Evolutionary conservation across 2,797 vertebrate species (phyloP).

Genomic region (Phrynocephalus forsythii): DNA sequence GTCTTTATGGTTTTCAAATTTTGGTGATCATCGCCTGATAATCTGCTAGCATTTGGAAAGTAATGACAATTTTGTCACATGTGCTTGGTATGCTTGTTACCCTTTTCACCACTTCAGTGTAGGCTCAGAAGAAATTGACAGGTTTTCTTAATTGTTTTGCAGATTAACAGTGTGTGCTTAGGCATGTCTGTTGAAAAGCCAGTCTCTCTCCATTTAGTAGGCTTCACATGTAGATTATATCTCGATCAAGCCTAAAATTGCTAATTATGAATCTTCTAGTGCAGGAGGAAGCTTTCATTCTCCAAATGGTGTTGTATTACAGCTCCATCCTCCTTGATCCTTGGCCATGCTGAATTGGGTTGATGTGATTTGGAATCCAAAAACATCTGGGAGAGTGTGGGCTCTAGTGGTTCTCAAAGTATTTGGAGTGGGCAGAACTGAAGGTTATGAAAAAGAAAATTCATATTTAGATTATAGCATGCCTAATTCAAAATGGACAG

Average conservation of each 20-base stretch:
- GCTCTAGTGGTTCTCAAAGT: neutral
- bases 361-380: neutral
- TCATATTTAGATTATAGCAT: neutral
- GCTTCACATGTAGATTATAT: neutral
- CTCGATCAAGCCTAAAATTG: neutral
- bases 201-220: neutral
- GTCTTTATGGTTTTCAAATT: rapidly evolving
- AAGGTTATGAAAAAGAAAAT: neutral
- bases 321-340: neutral
- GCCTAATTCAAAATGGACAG: neutral
- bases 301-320: neutral
- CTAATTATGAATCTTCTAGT: neutral
- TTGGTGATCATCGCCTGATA: neutral
- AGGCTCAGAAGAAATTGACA: slow-evolving; percentile 36
- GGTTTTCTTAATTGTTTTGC: no score
- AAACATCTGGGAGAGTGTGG: neutral
- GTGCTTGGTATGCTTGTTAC: neutral
- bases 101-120: slow-evolving; percentile 32
- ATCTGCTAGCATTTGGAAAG: neutral
- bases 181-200: neutral
- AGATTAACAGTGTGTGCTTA: neutral
- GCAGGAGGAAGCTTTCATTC: neutral
- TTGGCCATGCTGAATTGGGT: neutral
- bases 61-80: neutral
- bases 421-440: neutral